These are phyloP conservation scores for Phortica variegata DNA, from an alignment of 1,140 invertebrate genomes.

Conservation along the genomic window DNA sequence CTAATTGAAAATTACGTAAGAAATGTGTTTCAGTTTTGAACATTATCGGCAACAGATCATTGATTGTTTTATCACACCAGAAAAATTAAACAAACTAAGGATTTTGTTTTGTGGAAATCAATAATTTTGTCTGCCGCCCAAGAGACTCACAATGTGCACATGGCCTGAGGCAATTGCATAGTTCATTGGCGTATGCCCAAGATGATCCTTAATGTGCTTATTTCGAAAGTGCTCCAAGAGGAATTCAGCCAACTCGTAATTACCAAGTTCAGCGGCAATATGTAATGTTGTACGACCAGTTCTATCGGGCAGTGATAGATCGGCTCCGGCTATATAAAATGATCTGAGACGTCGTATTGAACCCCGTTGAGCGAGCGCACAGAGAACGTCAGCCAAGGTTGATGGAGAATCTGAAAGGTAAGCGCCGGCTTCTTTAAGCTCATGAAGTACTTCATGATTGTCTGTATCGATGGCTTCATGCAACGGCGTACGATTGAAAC, in stretches of 20 bases:
- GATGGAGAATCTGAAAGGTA: slow-evolving; percentile 59
- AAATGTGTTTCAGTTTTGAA: no score
- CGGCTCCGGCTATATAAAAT: slow-evolving; percentile 64
- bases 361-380: slow-evolving; percentile 62
- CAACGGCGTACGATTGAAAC: slow-evolving; percentile 64
- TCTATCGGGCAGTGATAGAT: slow-evolving; percentile 62
- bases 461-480: slow-evolving; percentile 66
- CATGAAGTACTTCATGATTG: slow-evolving; percentile 62
- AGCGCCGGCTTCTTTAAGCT: slow-evolving; percentile 65
- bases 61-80: no score
- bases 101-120: no score
- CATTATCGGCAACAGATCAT: no score
- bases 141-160: slow-evolving; percentile 16
- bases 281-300: slow-evolving; percentile 67
- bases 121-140: slow-evolving; percentile 23
- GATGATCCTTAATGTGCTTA: slow-evolving; percentile 46
- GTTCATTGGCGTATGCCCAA: slow-evolving; percentile 58
- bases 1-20: no score
- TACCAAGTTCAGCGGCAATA: slow-evolving; percentile 60
- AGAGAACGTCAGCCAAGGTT: slow-evolving; percentile 62
- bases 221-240: slow-evolving; percentile 57
- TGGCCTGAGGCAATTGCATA: slow-evolving; percentile 55
- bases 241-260: slow-evolving; percentile 49
- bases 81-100: no score
- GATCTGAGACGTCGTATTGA: slow-evolving; percentile 63